Percentiles rank a stretch among this genome's conserved stretches.
Evolutionary conservation across 2,888 invertebrate genomes (phyloP).

Genomic region (Drosophila mimica): DNA sequence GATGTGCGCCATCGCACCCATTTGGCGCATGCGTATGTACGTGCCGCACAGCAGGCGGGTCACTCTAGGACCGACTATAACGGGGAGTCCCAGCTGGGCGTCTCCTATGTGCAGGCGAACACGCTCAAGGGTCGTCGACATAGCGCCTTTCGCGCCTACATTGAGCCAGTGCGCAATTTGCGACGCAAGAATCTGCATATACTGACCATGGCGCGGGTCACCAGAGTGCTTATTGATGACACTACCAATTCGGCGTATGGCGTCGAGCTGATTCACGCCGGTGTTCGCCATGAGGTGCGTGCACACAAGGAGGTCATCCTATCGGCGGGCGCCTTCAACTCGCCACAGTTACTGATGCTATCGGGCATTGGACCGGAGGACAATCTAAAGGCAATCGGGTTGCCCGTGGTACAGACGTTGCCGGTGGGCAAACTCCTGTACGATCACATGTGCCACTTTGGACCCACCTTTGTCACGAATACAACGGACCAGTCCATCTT

Average conservation of each 20-base stretch:
- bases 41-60: constrained; percentile 88
- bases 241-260: constrained; percentile 88
- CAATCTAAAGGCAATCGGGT: constrained; percentile 86
- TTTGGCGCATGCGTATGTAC: constrained; percentile 86
- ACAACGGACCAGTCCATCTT: constrained; percentile 76
- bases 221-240: constrained; percentile 88
- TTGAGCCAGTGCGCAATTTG: constrained; percentile 86
- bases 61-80: constrained; percentile 90
- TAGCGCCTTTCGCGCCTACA: constrained; percentile 88
- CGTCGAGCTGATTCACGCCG: constrained; percentile 88
- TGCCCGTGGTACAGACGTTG: constrained; percentile 88
- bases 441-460: constrained; percentile 86
- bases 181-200: constrained; percentile 88
- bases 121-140: constrained; percentile 87
- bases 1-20: constrained; percentile 87
- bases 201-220: constrained; percentile 88
- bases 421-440: constrained; percentile 89
- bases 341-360: constrained; percentile 95
- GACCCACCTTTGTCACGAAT: constrained; percentile 83
- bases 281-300: constrained; percentile 85
- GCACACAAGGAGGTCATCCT: constrained; percentile 93
- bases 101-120: constrained; percentile 88
- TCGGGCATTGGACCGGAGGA: constrained; percentile 89
- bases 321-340: constrained; percentile 94
- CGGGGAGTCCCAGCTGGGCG: constrained; percentile 88